Evolutionary conservation across 2,113 vertebrate genomes (phyloP).

Genomic region (Centropus unirufus): DNA sequence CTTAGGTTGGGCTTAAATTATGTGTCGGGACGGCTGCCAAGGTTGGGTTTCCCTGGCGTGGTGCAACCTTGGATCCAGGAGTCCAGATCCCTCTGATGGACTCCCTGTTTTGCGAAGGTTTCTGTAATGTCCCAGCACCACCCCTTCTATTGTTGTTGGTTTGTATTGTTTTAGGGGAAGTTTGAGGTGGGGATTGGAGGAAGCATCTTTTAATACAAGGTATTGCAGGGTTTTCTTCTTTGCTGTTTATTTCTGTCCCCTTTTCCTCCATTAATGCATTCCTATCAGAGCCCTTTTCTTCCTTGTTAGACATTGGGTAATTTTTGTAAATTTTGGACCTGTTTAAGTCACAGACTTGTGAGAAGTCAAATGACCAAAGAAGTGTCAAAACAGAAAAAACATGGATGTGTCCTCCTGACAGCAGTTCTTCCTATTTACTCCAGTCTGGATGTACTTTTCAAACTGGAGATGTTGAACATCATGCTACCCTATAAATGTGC

Average conservation of each 20-base stretch:
- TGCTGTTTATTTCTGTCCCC: neutral
- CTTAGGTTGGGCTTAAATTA: neutral
- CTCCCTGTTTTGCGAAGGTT: neutral
- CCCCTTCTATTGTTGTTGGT: neutral
- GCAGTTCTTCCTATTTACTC: neutral
- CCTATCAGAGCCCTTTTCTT: neutral
- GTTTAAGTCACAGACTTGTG: neutral
- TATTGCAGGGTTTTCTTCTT: neutral
- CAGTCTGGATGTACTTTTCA: neutral
- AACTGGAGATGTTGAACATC: neutral
- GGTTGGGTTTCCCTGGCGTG: neutral
- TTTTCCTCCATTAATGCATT: neutral
- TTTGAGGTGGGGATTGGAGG: neutral
- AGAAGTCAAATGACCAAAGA: neutral
- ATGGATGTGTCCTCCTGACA: neutral
- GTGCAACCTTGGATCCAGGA: neutral
- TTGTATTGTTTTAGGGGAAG: neutral
- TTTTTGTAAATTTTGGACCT: neutral
- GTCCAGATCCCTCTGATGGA: neutral
- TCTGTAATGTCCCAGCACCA: fast-evolving
- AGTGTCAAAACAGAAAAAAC: neutral
- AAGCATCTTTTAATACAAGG: neutral
- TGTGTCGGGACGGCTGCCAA: fast-evolving
- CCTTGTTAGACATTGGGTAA: neutral
- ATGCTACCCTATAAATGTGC: neutral